These are phyloP conservation scores for Prinia subflava DNA, from an alignment of 2,113 vertebrate species.

Conservation along the genomic window DNA sequence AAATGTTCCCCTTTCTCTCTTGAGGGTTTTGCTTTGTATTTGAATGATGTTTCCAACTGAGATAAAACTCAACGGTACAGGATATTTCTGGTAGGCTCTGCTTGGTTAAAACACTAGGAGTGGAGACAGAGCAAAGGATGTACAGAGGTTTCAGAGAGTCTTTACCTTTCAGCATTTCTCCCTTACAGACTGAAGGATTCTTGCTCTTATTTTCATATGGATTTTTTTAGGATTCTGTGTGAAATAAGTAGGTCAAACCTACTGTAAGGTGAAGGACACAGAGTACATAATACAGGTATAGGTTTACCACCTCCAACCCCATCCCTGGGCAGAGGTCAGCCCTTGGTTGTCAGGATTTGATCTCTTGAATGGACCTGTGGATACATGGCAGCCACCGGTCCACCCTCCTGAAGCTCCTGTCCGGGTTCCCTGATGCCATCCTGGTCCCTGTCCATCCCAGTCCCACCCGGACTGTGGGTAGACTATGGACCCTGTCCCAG, in stretches of 20 bases:
- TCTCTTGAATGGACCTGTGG: too few relatives aligned
- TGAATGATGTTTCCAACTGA: not conserved
- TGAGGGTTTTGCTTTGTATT: not conserved
- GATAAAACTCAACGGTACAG: not conserved
- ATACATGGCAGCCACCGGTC: not conserved
- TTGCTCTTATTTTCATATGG: not conserved
- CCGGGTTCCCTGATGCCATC: not conserved
- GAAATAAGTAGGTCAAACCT: not conserved
- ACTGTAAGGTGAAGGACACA: not conserved
- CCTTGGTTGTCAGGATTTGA: too few relatives aligned
- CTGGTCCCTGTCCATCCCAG: not conserved
- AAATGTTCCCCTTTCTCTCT: accelerated
- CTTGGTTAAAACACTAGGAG: not conserved
- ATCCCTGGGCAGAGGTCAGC: not conserved
- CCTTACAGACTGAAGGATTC: not conserved
- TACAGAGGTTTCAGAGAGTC: not conserved
- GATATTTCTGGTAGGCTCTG: not conserved
- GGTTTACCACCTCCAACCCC: not conserved
- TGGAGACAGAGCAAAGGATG: not conserved
- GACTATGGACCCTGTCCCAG: too few relatives aligned
- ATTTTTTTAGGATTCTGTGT: not conserved
- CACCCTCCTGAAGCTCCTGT: not conserved
- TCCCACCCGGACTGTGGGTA: not conserved
- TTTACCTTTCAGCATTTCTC: not conserved
- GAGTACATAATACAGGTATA: too few relatives aligned